Evolutionary conservation across 2,888 invertebrate genomes (phyloP), one percentile per base, ranked within the genome.

Genomic region (Dioctria linearis): DNA sequence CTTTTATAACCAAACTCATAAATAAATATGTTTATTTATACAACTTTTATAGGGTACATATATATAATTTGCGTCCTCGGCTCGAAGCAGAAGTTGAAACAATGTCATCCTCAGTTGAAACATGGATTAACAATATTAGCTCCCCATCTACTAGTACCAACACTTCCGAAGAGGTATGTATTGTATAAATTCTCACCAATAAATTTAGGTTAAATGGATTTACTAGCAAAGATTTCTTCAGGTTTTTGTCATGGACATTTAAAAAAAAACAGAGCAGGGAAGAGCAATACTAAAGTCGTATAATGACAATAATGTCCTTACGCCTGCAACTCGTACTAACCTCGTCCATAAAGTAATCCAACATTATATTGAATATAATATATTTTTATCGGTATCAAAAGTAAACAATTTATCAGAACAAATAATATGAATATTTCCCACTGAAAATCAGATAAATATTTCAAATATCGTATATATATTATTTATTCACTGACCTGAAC

Each of bases 381-480:
- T 66, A 13, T 8, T 42, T 65, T 5, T 83, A 2, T 39, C 61
- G 3, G 61, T 80, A 3, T 3, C 43, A 8, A 67, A 65, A 43
- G 69, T 73, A 51, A 63, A 51, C 11, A n/a, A 59, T 59, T 78
- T 82, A 40, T 73, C 82, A 4, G 71, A 78, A 46, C 61, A 82
- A 78, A 80, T 82, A 39, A n/a, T 81, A 0, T 57, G 79, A 54
- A 25, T 82, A 54, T 82, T 82, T 79, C 82, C 82, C 9, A 82
- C 66, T 11, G 82, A 83, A 80, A 40, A 73, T 57, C 3, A 80
- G 80, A 79, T 81, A 65, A 67, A 25, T 25, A 25, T 25, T 25
- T 25, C 25, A 25, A 25, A 25, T 25, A 25, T 25, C 25, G 0
- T 25, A 25, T 25, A 25, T 25, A 25, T 25, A 25, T 25, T 25